These are phyloP conservation scores for Polypterus bichir DNA, from an alignment of 2,113 vertebrate species.

Conservation along the genomic window DNA sequence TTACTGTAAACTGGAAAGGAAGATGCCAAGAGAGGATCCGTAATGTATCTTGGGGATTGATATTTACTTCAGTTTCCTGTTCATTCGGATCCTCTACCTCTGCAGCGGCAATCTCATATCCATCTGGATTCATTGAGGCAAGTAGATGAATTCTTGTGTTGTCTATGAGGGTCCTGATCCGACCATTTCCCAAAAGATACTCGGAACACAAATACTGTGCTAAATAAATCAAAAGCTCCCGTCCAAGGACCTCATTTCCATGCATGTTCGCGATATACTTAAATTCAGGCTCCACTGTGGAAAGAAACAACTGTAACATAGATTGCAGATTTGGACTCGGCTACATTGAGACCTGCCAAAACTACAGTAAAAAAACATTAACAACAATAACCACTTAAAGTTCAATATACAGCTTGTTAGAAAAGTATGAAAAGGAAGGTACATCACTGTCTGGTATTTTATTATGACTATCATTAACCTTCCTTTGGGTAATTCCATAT, in stretches of 20 bases:
- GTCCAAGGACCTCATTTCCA: conserved; percentile 86
- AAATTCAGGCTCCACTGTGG: conserved; percentile 86
- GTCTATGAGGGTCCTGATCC: conserved; percentile 79
- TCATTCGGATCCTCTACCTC: conserved; percentile 71
- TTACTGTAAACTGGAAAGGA: conserved; percentile 10
- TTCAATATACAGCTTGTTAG: not conserved
- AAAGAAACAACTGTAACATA: conserved; percentile 11
- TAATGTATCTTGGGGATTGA: conserved; percentile 8
- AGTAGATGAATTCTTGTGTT: conserved; percentile 84
- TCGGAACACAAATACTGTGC: conserved; percentile 86
- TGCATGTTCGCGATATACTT: conserved; percentile 93
- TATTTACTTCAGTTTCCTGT: conserved; percentile 66
- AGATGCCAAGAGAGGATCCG: conserved; percentile 1
- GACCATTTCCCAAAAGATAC: conserved; percentile 68
- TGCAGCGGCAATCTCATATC: conserved; percentile 82
- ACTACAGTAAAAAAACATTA: too few relatives aligned
- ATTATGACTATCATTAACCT: too few relatives aligned
- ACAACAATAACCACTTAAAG: not conserved
- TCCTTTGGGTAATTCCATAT: too few relatives aligned
- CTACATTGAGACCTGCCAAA: not conserved
- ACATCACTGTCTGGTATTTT: not conserved
- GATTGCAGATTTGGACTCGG: not conserved
- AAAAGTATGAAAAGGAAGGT: not conserved
- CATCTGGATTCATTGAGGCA: conserved; percentile 93
- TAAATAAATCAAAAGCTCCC: conserved; percentile 80